Percentiles rank a stretch among this genome's conserved stretches.
These are phyloP conservation scores for Leptocoma aspasia DNA, from an alignment of 2,113 vertebrate species.

Conservation along the genomic window DNA sequence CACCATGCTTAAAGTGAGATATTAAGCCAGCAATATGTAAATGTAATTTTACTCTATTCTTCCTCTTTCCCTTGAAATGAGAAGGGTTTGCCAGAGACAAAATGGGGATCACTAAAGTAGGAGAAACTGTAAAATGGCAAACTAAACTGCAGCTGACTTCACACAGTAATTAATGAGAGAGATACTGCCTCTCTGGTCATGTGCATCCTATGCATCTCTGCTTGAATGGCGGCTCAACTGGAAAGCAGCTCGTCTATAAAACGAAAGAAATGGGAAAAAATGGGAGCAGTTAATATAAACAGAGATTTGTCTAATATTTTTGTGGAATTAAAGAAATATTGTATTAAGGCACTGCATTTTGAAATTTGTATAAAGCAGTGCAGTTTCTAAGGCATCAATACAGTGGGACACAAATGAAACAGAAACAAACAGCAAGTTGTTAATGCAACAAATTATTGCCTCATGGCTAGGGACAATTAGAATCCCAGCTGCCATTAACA, in stretches of 20 bases:
- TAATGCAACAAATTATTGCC: not conserved
- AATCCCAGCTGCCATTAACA: not conserved
- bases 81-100: not conserved
- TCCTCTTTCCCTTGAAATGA: not conserved
- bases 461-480: not conserved
- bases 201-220: not conserved
- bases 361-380: not conserved
- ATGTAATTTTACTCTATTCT: not conserved
- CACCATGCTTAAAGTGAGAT: not conserved
- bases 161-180: not conserved
- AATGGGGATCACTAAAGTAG: not conserved
- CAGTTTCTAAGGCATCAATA: not conserved
- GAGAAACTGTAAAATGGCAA: constrained; percentile 20
- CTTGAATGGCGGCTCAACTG: not conserved
- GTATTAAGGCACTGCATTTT: not conserved
- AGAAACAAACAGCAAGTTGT: not conserved
- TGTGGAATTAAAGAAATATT: not conserved
- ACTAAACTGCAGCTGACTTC: not conserved
- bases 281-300: not conserved
- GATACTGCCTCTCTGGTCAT: not conserved
- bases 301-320: not conserved
- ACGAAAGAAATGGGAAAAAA: not conserved
- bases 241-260: not conserved
- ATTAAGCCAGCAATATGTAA: not conserved
- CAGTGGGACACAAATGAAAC: not conserved